These are phyloP conservation scores for Conopomorpha cramerella DNA, from an alignment of 1,140 invertebrate genomes.

Conservation along the genomic window DNA sequence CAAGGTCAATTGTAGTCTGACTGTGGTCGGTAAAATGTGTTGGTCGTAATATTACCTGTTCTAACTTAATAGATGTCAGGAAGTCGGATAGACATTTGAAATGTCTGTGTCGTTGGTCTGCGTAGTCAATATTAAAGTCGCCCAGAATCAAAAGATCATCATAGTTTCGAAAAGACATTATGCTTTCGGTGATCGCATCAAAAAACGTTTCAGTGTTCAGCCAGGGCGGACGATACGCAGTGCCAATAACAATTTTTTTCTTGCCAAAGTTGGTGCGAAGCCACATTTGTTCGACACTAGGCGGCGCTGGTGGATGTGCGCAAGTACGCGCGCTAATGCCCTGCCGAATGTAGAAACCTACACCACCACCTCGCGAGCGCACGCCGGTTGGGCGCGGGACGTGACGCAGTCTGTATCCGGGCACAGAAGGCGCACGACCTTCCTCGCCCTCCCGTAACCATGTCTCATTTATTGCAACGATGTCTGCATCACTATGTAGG, in stretches of 20 bases:
- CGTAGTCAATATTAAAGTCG: constrained; percentile 9
- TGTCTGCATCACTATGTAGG: neutral
- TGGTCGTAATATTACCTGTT: neutral
- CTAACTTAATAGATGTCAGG: neutral
- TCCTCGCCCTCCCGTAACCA: neutral
- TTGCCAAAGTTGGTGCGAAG: neutral
- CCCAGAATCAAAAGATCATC: constrained; percentile 2
- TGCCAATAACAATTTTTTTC: neutral
- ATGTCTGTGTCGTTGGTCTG: neutral
- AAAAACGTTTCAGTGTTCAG: constrained; percentile 1
- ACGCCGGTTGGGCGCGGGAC: neutral
- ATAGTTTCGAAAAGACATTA: neutral
- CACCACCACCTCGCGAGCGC: constrained; percentile 2
- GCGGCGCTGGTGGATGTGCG: neutral
- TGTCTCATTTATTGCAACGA: constrained; percentile 3
- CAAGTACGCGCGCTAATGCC: neutral
- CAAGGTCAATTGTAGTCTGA: constrained; percentile 1
- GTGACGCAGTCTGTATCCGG: constrained; percentile 4
- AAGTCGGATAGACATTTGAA: constrained; percentile 1
- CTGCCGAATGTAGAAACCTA: neutral
- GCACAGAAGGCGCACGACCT: neutral
- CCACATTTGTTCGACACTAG: constrained; percentile 4
- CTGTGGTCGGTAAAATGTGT: constrained; percentile 4
- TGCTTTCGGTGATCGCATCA: constrained; percentile 1
- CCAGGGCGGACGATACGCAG: constrained; percentile 3